Evolutionary conservation across 1,140 invertebrate genomes (phyloP), one percentile per base, ranked within the genome.

Genomic region (Bradysia coprophila): DNA sequence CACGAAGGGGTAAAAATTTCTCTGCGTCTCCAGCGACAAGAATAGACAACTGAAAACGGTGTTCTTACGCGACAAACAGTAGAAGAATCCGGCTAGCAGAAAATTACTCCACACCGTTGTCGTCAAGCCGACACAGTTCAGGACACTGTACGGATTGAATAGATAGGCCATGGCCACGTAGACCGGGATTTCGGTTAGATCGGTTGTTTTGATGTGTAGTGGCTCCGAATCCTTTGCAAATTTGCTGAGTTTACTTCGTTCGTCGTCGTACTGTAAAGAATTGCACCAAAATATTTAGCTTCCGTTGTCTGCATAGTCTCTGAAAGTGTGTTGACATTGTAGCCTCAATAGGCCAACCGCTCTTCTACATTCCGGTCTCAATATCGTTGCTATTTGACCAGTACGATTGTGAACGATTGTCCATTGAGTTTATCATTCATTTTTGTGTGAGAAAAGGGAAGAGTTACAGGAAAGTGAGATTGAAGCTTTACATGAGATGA

Each of bases 31-130:
- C 5, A 91, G 50, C 0, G 83, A 80, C 38, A 95, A 67, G 16
- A 75, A 66, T 1, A 78, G 38, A 46, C 74, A 72, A 45, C 75
- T 72, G 10, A 75, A 38, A 4, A 73, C 45, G 22, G 68, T 61
- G 5, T 66, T 66, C 51, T 78, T 75, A 63, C 73, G 76, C 20
- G 79, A 64, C 58, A 86, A 76, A 20, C 69, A 69, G 47, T 73
- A 72, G 18, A 93, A 61, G 23, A 75, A 70, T 3, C 76, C 47
- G 10, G 88, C 73, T 31, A 85, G 62, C 21, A 87, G 68, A 9
- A 94, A 63, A 64, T 97, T 98, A 42, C 80, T 78, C 47, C 97
- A 77, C 9, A 90, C 81, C 13, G 86, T 89, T 4, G 91, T 93
- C 0, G 90, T 93, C 54, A 81, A 75, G 23, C 80, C 88, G n/a